phyloP scores from a whole-genome alignment of 2,888 invertebrate genomes.

The Clanis bilineata region DNA sequence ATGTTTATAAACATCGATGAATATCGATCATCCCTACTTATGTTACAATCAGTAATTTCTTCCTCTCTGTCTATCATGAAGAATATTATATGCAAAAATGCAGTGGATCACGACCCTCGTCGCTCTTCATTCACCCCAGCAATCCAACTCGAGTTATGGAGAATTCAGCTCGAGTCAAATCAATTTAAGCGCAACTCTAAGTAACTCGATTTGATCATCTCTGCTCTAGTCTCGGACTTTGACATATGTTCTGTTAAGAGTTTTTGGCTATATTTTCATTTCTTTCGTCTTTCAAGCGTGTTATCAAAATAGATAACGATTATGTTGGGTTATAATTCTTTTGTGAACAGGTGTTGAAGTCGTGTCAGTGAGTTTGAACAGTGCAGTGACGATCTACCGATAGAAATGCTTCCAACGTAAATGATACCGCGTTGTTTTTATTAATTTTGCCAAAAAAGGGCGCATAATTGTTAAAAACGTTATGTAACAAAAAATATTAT shows the following conservation, averaged over 20 bases:
- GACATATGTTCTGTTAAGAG: conserved; percentile 22
- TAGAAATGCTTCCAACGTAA: conserved; percentile 56
- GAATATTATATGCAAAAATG: too few species aligned
- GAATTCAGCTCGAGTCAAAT: too few species aligned
- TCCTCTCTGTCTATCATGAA: too few species aligned
- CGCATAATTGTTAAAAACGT: conserved; percentile 66
- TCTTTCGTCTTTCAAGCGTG: conserved; percentile 57
- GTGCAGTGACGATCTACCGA: conserved; percentile 34
- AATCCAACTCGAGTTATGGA: too few species aligned
- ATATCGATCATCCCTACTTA: too few species aligned
- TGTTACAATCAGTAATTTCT: too few species aligned
- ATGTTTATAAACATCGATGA: too few species aligned
- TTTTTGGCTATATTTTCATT: conserved; percentile 50
- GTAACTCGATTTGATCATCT: too few species aligned
- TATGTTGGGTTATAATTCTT: conserved; percentile 47
- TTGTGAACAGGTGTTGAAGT: conserved; percentile 44
- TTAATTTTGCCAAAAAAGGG: conserved; percentile 55
- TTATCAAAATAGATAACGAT: conserved; percentile 73
- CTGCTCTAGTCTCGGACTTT: conserved; percentile 7
- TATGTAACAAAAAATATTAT: conserved; percentile 75
- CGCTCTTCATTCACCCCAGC: too few species aligned
- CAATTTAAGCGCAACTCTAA: too few species aligned
- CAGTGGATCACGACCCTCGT: too few species aligned
- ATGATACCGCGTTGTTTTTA: conserved; percentile 54
- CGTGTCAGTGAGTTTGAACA: conserved; percentile 35